Evolutionary conservation across 2,888 invertebrate genomes (phyloP), one percentile per base, ranked within the genome.

Genomic region (Nymphalis urticae): DNA sequence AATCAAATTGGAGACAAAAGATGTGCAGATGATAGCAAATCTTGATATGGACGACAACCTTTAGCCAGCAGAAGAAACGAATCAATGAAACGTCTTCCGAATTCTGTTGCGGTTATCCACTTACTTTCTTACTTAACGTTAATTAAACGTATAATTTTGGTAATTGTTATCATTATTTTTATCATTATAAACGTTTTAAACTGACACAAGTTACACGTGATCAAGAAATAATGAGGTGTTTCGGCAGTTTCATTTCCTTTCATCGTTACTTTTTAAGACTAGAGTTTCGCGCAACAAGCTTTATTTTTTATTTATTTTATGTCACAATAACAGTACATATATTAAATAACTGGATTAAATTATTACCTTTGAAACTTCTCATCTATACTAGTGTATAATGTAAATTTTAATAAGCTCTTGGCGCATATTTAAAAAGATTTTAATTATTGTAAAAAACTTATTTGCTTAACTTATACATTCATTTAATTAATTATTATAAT

Each of bases 101-200:
- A 72, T 72, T 72, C 72, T 72, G 72, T 63, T 59, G 70, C 62
- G 72, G 72, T 70, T 70, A 65, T 70, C 68, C 61, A 68, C 72
- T 72, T 68, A 66, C 64, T 72, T 70, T 70, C 70, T 70, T 70
- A 66, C 61, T 70, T 73, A 68, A 62, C 48, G 66, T 66, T 71
- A 69, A 67, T 69, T 66, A 73, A 66, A 69, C 67, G 63, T 68
- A 67, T 63, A 73, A 73, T 73, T 74, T 71, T 62, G 54, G 63
- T 72, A 72, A 72, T 72, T 72, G 72, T 72, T 56, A 66, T 66
- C 66, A 66, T 66, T 61, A 66, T 59, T 61, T 54, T 66, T 61
- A 54, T 59, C 24, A 66, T 66, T 66, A 66, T 21, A 48, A 54
- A 36, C 48, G 60, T 56, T 61, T 66, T 66, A 56, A 48, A 62